These are phyloP conservation scores for Notothenia coriiceps DNA, from an alignment of 2,113 vertebrate species.

Conservation along the genomic window DNA sequence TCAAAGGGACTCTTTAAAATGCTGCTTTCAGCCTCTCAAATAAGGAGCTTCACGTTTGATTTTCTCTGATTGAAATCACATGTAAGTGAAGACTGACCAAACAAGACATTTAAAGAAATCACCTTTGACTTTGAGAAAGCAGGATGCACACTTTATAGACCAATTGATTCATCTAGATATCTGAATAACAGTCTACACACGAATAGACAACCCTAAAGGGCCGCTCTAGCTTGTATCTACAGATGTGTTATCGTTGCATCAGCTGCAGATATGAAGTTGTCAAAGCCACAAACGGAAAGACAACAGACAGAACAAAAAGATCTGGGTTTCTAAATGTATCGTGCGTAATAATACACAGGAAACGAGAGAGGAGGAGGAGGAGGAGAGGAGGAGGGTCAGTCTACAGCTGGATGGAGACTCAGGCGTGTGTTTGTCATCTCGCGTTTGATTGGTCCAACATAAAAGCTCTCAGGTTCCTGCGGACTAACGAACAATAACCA, in stretches of 20 bases:
- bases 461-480: constrained; percentile 53
- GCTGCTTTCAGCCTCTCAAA: no score
- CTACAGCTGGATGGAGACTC: constrained; percentile 6
- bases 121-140: no score
- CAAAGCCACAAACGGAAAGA: neutral
- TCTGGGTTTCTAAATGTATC: constrained; percentile 6
- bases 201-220: no score
- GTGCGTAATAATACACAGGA: neutral
- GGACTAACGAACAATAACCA: constrained; percentile 54
- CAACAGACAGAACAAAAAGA: neutral
- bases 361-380: neutral
- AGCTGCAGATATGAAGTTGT: neutral
- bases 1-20: no score
- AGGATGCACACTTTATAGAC: no score
- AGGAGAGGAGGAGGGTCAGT: constrained; percentile 4
- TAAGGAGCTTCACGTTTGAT: no score
- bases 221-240: no score
- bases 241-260: neutral
- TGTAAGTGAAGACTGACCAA: no score
- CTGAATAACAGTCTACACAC: no score
- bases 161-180: no score
- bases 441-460: constrained; percentile 48
- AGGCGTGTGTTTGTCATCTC: constrained; percentile 45
- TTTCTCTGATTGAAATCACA: no score
- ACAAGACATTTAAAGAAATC: no score